phyloP scores from a whole-genome alignment of 2,888 invertebrate species.

The Dendrolimus houi region DNA sequence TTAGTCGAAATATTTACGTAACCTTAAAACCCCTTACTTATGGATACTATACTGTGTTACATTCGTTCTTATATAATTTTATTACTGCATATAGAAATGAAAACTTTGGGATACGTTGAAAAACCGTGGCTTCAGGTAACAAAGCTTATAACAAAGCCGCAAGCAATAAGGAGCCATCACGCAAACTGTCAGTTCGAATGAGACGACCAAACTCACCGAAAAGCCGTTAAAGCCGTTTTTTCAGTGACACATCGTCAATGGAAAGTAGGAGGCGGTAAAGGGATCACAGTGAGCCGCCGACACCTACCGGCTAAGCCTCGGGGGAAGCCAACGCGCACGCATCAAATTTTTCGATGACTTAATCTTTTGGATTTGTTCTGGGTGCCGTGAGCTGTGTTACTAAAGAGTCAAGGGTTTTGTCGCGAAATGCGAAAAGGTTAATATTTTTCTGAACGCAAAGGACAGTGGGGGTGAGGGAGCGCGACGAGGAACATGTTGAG shows the following conservation, averaged over 20 bases:
- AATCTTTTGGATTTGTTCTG: conserved; percentile 37
- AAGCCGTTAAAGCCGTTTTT: conserved; percentile 40
- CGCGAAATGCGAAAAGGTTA: too few species aligned
- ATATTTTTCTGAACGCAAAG: too few species aligned
- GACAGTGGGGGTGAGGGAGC: too few species aligned
- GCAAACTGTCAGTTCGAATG: conserved; percentile 26
- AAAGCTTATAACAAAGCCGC: conserved; percentile 11
- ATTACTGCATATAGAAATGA: too few species aligned
- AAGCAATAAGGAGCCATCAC: conserved; percentile 17
- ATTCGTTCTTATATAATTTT: too few species aligned
- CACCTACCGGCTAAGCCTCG: conserved; percentile 33
- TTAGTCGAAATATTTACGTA: too few species aligned
- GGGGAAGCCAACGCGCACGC: conserved; percentile 44
- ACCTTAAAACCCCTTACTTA: too few species aligned
- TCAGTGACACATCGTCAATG: conserved; percentile 34
- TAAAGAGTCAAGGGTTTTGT: conserved; percentile 10
- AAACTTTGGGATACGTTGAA: not conserved
- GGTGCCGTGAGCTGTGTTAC: conserved; percentile 22
- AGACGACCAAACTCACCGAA: conserved; percentile 17
- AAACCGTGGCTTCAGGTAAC: conserved; percentile 1
- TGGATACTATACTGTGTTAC: too few species aligned
- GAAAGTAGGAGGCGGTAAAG: conserved; percentile 26
- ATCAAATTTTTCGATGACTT: conserved; percentile 51
- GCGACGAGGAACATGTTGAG: too few species aligned
- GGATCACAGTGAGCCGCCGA: conserved; percentile 15